Conservation (phyloP, 2,888 invertebrate species). For the Brenthis hecate region DNA sequence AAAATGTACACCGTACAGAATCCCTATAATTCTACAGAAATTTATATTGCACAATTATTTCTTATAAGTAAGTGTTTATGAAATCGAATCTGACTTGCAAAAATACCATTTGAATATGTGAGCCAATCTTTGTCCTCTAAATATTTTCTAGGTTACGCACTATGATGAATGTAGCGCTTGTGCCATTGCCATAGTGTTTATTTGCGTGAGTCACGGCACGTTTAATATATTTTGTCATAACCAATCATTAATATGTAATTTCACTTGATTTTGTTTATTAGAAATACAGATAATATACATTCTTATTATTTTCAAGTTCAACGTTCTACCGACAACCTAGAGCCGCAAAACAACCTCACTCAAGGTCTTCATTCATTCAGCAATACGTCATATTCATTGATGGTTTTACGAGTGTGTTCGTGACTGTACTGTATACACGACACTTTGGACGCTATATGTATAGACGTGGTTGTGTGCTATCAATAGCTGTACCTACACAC, state of each 20-base stretch:
- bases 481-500: slow-evolving; percentile 33
- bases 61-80: background rate
- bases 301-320: slow-evolving; percentile 58
- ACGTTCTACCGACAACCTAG: slow-evolving; percentile 53
- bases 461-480: slow-evolving; percentile 41
- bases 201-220: slow-evolving; percentile 23
- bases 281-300: slow-evolving; percentile 27
- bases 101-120: slow-evolving; percentile 7
- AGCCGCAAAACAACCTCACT: slow-evolving; percentile 63
- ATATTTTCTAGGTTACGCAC: slow-evolving; percentile 44
- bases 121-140: slow-evolving; percentile 26
- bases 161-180: slow-evolving; percentile 30
- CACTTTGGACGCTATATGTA: slow-evolving; percentile 33
- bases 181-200: slow-evolving; percentile 21
- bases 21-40: too few relatives aligned
- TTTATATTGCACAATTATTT: background rate
- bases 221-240: background rate
- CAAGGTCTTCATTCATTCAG: slow-evolving; percentile 69
- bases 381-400: slow-evolving; percentile 70
- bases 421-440: slow-evolving; percentile 46
- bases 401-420: slow-evolving; percentile 49
- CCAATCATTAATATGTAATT: slow-evolving; percentile 5
- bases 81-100: background rate
- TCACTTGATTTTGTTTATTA: slow-evolving; percentile 25
- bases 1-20: background rate